Conservation (phyloP, 1,140 invertebrate genomes). For the silkworm (Bombyx mori) region DNA sequence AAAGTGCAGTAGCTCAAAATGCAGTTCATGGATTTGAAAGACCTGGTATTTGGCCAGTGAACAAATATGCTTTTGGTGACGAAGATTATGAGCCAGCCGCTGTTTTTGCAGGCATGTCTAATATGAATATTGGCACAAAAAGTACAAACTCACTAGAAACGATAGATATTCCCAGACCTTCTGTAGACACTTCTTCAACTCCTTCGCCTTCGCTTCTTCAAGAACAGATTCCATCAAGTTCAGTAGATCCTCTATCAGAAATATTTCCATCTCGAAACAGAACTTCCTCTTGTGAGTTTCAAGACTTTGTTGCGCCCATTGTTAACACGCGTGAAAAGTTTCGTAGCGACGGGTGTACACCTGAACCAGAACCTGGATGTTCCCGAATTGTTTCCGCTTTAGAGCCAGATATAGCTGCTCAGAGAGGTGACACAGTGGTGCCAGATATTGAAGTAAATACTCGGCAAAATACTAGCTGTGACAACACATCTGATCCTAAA, state of each 20-base stretch:
- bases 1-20: constrained; percentile 41
- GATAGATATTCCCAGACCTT: constrained; percentile 62
- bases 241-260: constrained; percentile 24
- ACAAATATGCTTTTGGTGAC: constrained; percentile 40
- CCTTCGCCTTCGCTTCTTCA: constrained; percentile 22
- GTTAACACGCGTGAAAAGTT: constrained; percentile 22
- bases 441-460: no score
- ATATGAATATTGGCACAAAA: constrained; percentile 49
- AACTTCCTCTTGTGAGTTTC: constrained; percentile 5
- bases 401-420: no score
- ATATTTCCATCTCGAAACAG: constrained; percentile 20
- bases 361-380: constrained; percentile 23
- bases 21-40: constrained; percentile 40
- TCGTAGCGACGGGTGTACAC: constrained; percentile 16
- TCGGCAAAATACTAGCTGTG: no score
- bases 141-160: constrained; percentile 36
- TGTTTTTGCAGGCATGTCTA: constrained; percentile 38
- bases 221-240: constrained; percentile 21
- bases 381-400: no score
- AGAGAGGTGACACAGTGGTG: no score
- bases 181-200: constrained; percentile 21
- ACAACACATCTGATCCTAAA: no score
- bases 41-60: constrained; percentile 46
- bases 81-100: constrained; percentile 28
- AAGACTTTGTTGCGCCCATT: constrained; percentile 20